Base-by-base conservation (phyloP, 2,888 invertebrate genomes). In the Drosophila borborema region DNA sequence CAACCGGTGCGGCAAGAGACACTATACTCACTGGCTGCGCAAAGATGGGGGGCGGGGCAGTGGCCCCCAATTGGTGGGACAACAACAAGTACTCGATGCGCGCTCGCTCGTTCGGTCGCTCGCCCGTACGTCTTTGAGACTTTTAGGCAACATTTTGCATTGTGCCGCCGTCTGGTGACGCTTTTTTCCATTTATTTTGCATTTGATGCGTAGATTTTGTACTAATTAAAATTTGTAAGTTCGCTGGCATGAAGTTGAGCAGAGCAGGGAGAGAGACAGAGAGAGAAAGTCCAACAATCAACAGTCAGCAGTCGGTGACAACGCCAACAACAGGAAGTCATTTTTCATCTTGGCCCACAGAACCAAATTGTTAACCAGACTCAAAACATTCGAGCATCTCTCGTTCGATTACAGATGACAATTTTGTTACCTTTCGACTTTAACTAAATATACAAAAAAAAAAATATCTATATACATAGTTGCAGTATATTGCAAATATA, bases 151-250 rank as follows among this genome's bases (percentile, higher is more conserved):
- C 62, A 58, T 58, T 63, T 72, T 72, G 59, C 68, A 67, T 73
- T 74, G 75, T 72, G 77, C 60, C 53, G 72, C 77, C 56, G 58
- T 73, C 77, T 77, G 77, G 48, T 59, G 54, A 53, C 71, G 41
- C 34, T 70, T 60, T 56, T 56, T 55, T 49, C 46, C 28, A 70
- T 74, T 77, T 72, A 48, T 72, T 63, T 72, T 36, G 72, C 77
- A 63, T 53, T 59, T 63, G 77, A 59, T 54, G 73, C 74, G 73
- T 74, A 56, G 78, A 77, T 72, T 77, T 74, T 64, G 74, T 74
- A 72, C 73, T 72, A 77, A 74, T 77, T 74, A 72, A 74, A 74
- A 74, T 72, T 58, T 58, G 46, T 65, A 77, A 74, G 72, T 72
- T 76, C 46, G 34, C 49, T 55, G 48, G 77, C 38, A 77, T 58